A percentile compares a stretch with the other conserved stretches of the same genome.
Conservation (phyloP, 2,888 invertebrate species). For the Scaptomyza flava region DNA sequence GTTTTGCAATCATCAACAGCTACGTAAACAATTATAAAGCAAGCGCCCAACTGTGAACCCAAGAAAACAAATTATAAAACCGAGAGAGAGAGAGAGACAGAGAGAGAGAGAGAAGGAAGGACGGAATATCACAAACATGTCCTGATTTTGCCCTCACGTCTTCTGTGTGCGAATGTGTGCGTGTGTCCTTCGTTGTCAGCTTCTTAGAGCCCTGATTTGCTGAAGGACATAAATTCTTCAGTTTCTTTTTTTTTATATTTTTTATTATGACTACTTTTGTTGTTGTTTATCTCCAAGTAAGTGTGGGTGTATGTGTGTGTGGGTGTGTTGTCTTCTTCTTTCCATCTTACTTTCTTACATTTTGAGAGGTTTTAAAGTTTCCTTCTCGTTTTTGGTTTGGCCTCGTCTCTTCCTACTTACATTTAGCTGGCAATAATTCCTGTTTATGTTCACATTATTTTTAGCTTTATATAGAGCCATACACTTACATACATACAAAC, state of each 20-base stretch:
- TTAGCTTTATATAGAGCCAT: slow-evolving; percentile 41
- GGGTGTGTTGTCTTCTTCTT: slow-evolving; percentile 2
- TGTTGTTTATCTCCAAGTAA: slow-evolving; percentile 48
- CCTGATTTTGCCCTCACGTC: slow-evolving; percentile 9
- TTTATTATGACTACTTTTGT: slow-evolving; percentile 66
- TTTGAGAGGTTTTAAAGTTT: slow-evolving; percentile 46
- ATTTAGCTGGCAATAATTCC: slow-evolving; percentile 69
- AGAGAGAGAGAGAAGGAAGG: background rate
- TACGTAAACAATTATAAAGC: slow-evolving; percentile 56
- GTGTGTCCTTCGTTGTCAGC: slow-evolving; percentile 29
- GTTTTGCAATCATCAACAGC: slow-evolving; percentile 5
- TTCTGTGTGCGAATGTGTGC: slow-evolving; percentile 4
- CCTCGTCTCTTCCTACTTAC: slow-evolving; percentile 37
- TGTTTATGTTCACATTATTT: slow-evolving; percentile 76
- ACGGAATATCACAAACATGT: slow-evolving; percentile 22
- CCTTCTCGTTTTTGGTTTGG: slow-evolving; percentile 2
- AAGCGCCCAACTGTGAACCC: slow-evolving; percentile 34
- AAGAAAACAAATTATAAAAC: slow-evolving; percentile 29
- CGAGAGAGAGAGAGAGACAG: background rate
- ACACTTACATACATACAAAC: slow-evolving; percentile 14
- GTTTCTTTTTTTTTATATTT: slow-evolving; percentile 70
- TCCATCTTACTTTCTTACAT: background rate
- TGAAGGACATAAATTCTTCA: slow-evolving; percentile 59
- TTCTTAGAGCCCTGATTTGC: slow-evolving; percentile 34
- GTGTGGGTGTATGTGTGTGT: background rate